These are phyloP conservation scores for Halocynthia aurantium DNA, from an alignment of 23 tunicate genomes.

Conservation along the genomic window DNA sequence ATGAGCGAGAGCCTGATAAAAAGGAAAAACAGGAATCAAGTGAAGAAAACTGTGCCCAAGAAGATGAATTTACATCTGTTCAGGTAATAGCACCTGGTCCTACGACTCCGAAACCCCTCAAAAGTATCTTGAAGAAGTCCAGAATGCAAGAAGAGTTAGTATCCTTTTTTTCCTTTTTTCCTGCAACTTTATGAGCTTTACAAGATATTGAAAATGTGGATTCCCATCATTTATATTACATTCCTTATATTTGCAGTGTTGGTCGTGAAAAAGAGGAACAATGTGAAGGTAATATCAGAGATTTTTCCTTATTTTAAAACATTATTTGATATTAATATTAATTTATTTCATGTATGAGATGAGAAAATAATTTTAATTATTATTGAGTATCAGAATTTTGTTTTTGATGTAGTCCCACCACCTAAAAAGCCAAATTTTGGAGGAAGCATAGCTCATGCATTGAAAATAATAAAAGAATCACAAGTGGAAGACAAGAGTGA, in stretches of 20 bases:
- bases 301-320: neutral
- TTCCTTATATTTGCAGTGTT: neutral
- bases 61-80: no score
- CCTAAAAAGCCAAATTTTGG: conserved; percentile 2
- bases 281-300: neutral
- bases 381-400: no score
- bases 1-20: neutral
- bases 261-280: neutral
- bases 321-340: neutral
- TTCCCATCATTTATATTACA: neutral
- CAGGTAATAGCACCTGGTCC: no score
- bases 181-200: no score
- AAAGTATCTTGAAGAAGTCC: conserved; percentile 15
- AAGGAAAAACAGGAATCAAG: neutral
- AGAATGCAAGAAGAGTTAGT: conserved; percentile 6
- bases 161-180: neutral
- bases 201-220: no score
- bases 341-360: no score
- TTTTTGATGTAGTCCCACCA: no score
- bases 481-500: neutral
- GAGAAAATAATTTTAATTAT: no score
- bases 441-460: conserved; percentile 24
- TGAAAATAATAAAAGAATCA: conserved; percentile 8
- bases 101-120: conserved; percentile 8
- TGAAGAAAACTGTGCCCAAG: no score